phyloP scores from a whole-genome alignment of 2,888 invertebrate species.

The Herminia tarsipennalis region DNA sequence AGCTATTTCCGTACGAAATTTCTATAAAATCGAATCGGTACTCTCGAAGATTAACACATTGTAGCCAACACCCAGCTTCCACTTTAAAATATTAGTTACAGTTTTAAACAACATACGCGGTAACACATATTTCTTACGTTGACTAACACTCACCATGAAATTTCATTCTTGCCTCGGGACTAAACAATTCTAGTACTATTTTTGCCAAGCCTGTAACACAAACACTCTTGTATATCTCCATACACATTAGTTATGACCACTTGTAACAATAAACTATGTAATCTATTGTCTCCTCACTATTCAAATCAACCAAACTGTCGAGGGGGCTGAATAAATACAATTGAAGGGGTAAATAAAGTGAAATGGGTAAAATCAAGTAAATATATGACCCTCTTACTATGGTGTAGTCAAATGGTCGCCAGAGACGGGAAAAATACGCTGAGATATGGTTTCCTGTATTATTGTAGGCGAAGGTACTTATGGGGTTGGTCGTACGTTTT shows the following conservation, averaged over 20 bases:
- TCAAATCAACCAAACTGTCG: constrained; percentile 28
- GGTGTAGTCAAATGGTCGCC: constrained; percentile 5
- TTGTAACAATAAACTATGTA: constrained; percentile 7
- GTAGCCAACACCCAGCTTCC: too few species aligned
- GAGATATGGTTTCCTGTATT: constrained; percentile 18
- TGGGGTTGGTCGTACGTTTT: neutral
- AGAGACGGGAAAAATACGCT: constrained; percentile 7
- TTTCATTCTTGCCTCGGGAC: neutral
- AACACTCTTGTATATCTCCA: too few species aligned
- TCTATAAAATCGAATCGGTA: too few species aligned
- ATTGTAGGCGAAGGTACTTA: constrained; percentile 5
- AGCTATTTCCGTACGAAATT: too few species aligned
- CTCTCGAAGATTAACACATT: too few species aligned
- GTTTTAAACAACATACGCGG: too few species aligned
- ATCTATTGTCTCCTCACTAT: constrained; percentile 27
- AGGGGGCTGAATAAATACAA: constrained; percentile 10
- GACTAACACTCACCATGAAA: neutral
- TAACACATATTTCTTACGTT: neutral
- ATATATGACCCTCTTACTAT: constrained; percentile 21
- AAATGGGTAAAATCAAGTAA: neutral
- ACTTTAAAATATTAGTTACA: too few species aligned
- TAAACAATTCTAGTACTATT: too few species aligned
- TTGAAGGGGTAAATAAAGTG: constrained; percentile 1
- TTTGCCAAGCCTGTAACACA: too few species aligned
- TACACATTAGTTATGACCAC: neutral